A percentile compares a stretch with the other conserved stretches of the same genome.
phyloP scores from a whole-genome alignment of 2,888 invertebrate genomes.

The Xanthorhoe spadicearia region DNA sequence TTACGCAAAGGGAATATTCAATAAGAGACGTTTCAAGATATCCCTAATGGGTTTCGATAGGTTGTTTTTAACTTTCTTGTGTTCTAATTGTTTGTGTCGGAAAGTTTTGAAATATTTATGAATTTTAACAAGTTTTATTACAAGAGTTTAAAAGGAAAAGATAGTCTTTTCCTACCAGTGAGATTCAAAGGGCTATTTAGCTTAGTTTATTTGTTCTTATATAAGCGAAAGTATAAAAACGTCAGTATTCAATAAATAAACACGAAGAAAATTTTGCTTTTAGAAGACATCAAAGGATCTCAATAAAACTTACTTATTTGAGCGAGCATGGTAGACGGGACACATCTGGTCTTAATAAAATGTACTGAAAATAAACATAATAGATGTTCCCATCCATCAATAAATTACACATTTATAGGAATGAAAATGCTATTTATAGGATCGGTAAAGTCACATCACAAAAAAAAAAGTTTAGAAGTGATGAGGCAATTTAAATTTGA shows the following conservation, averaged over 20 bases:
- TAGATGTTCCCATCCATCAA: conserved; percentile 57
- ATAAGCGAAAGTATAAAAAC: conserved; percentile 14
- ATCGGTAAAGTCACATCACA: not conserved
- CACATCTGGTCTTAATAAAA: conserved; percentile 75
- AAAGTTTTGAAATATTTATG: not conserved
- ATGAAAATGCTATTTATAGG: conserved; percentile 7
- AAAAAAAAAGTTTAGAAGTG: not conserved
- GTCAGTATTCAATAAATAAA: conserved; percentile 62
- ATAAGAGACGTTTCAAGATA: conserved; percentile 78
- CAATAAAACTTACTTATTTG: conserved; percentile 72
- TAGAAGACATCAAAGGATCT: conserved; percentile 74
- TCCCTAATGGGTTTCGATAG: conserved; percentile 45
- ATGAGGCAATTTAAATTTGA: not conserved
- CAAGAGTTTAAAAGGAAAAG: too few relatives aligned
- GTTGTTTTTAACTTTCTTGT: conserved; percentile 5
- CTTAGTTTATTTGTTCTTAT: conserved; percentile 4
- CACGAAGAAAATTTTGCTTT: conserved; percentile 66
- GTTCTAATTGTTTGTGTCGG: not conserved
- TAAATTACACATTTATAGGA: conserved; percentile 27
- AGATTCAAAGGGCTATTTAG: too few relatives aligned
- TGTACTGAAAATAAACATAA: conserved; percentile 64
- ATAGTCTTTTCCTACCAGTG: too few relatives aligned
- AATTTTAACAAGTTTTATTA: not conserved
- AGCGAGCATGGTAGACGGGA: conserved; percentile 62
- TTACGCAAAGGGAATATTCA: conserved; percentile 83